These are phyloP conservation scores for Orcinus orca DNA, from an alignment of 2,113 vertebrate genomes.

Conservation along the genomic window DNA sequence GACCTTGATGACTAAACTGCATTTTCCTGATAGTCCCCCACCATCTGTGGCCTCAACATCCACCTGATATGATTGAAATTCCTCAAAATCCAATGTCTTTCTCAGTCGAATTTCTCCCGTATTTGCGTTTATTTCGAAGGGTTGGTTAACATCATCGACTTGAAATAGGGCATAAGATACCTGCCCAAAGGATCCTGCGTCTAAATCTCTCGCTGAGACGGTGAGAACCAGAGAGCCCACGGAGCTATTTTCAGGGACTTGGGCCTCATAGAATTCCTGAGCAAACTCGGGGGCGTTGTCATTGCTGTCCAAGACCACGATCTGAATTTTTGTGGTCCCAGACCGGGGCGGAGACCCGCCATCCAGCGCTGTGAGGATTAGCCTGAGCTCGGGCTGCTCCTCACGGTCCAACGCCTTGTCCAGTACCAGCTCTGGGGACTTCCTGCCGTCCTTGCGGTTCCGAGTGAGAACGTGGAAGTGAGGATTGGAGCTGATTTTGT, in stretches of 20 bases:
- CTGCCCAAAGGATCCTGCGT: constrained; percentile 82
- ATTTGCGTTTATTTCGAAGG: constrained; percentile 73
- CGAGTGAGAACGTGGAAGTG: constrained; percentile 78
- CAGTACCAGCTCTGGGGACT: constrained; percentile 74
- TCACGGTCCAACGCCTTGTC: constrained; percentile 77
- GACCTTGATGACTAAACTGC: constrained; percentile 78
- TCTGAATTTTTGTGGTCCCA: constrained; percentile 60
- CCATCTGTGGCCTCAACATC: constrained; percentile 81
- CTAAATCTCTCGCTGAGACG: constrained; percentile 83
- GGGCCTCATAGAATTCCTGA: constrained; percentile 74
- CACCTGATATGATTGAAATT: constrained; percentile 73
- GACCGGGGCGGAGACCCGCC: constrained; percentile 55
- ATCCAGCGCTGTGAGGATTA: constrained; percentile 63
- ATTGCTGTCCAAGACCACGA: constrained; percentile 69
- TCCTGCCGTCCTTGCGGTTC: constrained; percentile 64
- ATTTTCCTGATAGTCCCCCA: constrained; percentile 77
- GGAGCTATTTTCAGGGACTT: constrained; percentile 78
- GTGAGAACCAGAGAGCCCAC: constrained; percentile 72
- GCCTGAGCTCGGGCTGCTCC: constrained; percentile 28
- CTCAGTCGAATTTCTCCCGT: constrained; percentile 77
- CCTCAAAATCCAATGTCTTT: constrained; percentile 76
- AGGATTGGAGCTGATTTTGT: constrained; percentile 73
- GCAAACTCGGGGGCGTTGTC: constrained; percentile 65
- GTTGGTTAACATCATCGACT: constrained; percentile 72
- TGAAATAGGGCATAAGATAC: constrained; percentile 84